Conservation (phyloP, 2,797 vertebrate genomes). For the Eulemur mongoz region DNA sequence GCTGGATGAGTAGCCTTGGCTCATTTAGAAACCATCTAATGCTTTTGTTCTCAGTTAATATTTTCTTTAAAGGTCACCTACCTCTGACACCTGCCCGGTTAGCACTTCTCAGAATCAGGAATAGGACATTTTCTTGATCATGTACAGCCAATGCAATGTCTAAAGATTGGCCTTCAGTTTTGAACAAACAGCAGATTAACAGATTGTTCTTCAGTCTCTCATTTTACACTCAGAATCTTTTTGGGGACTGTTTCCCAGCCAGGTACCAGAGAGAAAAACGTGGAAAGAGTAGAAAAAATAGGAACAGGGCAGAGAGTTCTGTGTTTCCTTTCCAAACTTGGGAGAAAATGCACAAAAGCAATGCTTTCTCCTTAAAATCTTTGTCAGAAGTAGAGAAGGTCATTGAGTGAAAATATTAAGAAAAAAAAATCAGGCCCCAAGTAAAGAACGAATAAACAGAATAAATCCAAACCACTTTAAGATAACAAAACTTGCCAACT, state of each 20-base stretch:
- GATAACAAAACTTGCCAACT: neutral
- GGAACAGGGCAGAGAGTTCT: neutral
- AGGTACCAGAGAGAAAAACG: neutral
- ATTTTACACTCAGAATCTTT: neutral
- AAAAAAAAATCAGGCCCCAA: neutral
- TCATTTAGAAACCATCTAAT: slow-evolving; percentile 70
- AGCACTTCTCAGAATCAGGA: slow-evolving; percentile 42
- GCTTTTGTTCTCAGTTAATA: slow-evolving; percentile 71
- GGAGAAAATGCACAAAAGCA: neutral
- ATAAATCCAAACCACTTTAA: slow-evolving; percentile 47
- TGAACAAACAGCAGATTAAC: neutral
- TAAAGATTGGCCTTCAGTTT: neutral
- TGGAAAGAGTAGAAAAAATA: neutral
- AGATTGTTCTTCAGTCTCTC: neutral
- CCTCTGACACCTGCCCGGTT: slow-evolving; percentile 68
- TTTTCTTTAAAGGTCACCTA: slow-evolving; percentile 72
- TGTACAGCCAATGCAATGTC: neutral
- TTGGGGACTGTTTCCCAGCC: neutral
- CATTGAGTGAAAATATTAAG: neutral
- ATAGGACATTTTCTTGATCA: slow-evolving; percentile 16
- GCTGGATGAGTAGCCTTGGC: slow-evolving; percentile 53
- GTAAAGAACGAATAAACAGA: slow-evolving; percentile 35
- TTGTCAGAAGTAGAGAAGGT: neutral
- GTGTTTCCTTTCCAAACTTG: slow-evolving; percentile 10
- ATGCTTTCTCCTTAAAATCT: neutral